These are phyloP conservation scores for Rhegmatorhina hoffmannsi DNA, from an alignment of 2,113 vertebrate species.

Conservation along the genomic window DNA sequence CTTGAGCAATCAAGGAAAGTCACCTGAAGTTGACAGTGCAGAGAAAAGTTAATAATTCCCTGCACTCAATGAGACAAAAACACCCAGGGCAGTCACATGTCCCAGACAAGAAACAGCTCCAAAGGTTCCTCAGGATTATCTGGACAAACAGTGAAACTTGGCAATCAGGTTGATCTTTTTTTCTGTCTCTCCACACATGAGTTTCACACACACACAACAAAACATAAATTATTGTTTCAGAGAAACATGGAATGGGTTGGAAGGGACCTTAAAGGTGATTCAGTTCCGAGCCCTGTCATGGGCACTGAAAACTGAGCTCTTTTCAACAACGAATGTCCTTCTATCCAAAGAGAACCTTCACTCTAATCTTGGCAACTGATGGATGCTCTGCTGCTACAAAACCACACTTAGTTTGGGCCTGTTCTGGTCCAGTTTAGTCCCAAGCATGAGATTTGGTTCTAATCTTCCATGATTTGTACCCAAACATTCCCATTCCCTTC, in stretches of 20 bases:
- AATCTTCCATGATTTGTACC: accelerated
- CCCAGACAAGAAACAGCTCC: background rate
- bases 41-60: background rate
- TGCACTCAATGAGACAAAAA: background rate
- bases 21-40: background rate
- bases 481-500: background rate
- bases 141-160: background rate
- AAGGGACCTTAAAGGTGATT: background rate
- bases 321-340: background rate
- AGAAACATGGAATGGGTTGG: background rate
- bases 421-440: background rate
- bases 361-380: background rate
- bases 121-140: background rate
- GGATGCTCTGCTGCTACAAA: background rate
- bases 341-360: background rate
- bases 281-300: background rate
- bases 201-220: accelerated
- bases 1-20: slow-evolving; percentile 48
- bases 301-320: background rate
- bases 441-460: background rate
- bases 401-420: background rate
- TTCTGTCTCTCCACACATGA: background rate
- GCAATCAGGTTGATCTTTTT: no score
- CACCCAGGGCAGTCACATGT: background rate
- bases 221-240: background rate